Conservation (phyloP, 2,888 invertebrate genomes). For the Antheraea yamamai region DNA sequence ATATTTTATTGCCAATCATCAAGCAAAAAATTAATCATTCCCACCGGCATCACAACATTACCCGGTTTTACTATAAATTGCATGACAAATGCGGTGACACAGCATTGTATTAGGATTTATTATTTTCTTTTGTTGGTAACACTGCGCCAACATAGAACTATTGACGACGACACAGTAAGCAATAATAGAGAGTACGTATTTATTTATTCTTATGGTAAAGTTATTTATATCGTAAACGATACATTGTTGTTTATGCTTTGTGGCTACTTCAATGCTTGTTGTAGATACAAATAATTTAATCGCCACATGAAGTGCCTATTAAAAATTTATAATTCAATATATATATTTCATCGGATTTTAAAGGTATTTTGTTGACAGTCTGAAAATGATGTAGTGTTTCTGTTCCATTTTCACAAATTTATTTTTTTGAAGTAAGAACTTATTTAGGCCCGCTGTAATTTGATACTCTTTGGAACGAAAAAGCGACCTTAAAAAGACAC, state of each 20-base stretch:
- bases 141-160: conserved; percentile 30
- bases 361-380: not conserved
- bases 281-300: conserved; percentile 38
- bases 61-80: conserved; percentile 57
- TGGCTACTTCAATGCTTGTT: conserved; percentile 46
- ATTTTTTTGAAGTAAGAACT: not conserved
- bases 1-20: conserved; percentile 20
- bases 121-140: conserved; percentile 67
- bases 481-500: no score
- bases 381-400: not conserved
- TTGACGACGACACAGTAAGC: conserved; percentile 50
- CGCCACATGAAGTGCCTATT: not conserved
- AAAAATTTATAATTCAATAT: not conserved
- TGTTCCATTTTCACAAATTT: not conserved
- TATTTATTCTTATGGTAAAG: conserved; percentile 63
- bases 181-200: conserved; percentile 52
- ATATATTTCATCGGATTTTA: not conserved
- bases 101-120: conserved; percentile 72
- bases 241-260: conserved; percentile 49
- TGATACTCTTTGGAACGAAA: no score
- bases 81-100: conserved; percentile 75
- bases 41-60: conserved; percentile 17
- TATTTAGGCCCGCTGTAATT: no score
- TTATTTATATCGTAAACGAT: conserved; percentile 50
- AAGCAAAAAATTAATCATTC: conserved; percentile 17